A percentile compares a stretch with the other conserved stretches of the same genome.
Evolutionary conservation across 2,888 invertebrate genomes (phyloP).

Genomic region (Clusia tigrina): DNA sequence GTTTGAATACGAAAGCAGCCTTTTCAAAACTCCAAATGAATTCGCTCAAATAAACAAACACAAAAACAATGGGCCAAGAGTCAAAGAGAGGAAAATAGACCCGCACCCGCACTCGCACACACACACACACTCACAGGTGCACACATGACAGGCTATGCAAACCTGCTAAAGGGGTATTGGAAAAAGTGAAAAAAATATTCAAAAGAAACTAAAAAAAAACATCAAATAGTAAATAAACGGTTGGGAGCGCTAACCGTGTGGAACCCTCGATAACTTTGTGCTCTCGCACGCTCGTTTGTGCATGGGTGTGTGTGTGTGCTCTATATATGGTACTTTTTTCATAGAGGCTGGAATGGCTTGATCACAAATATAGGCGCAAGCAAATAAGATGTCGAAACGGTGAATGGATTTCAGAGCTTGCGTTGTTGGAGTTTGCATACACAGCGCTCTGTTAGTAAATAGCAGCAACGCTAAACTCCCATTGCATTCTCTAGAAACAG

Average conservation of each 20-base stretch:
- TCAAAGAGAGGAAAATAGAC: too few relatives aligned
- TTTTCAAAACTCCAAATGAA: neutral
- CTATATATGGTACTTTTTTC: too few relatives aligned
- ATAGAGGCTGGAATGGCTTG: slow-evolving; percentile 9
- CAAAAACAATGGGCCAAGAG: neutral
- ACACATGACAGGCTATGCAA: neutral
- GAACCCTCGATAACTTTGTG: neutral
- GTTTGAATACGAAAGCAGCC: too few relatives aligned
- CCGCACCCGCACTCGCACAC: too few relatives aligned
- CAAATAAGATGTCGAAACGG: neutral
- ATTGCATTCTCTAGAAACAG: neutral
- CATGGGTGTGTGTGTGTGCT: too few relatives aligned
- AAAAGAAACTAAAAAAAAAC: neutral
- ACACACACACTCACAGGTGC: too few relatives aligned
- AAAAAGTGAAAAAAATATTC: neutral
- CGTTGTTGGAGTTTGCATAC: neutral
- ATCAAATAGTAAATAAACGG: neutral
- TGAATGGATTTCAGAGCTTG: slow-evolving; percentile 3
- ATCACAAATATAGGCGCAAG: neutral
- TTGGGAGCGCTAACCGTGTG: neutral
- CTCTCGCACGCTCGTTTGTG: neutral
- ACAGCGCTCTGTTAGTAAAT: neutral
- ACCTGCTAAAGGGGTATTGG: neutral
- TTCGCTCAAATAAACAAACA: neutral
- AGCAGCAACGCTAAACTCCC: neutral